Base-by-base conservation (phyloP, 2,888 invertebrate genomes). In the Corythucha ciliata region DNA sequence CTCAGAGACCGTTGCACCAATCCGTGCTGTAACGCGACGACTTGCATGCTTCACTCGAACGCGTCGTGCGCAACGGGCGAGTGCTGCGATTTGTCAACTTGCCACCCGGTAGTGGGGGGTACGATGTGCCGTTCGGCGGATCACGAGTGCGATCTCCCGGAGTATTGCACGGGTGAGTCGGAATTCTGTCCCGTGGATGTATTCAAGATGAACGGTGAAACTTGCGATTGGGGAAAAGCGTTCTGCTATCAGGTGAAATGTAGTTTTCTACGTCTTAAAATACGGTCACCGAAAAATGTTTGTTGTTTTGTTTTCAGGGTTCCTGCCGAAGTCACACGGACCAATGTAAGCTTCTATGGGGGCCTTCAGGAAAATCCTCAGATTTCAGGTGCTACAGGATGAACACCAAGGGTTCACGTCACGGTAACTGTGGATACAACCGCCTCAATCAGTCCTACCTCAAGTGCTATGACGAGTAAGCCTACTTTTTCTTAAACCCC, bases 11-110 rank as follows among this genome's bases (percentile, higher is more conserved):
- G 76, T 69, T 93, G 87, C 73, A 79, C 80, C 64, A 91, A 81
- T 69, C 77, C 79, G 7, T 93, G 92, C 65, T 93, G 92, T 65
- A 79, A 84, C 69, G 81, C 89, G 0, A 72, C 76, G 22, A 83
- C 85, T 4, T 98, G 98, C 70, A 85, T 81, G 78, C 71, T 98
- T 57, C 77, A 82, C 59, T 61, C 72, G 39, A 92, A 92, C 68
- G 93, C 97, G 2, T 84, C 86, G n/a, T 97, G 97, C 71, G 96
- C 92, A 0, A 88, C 89, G 0, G 98, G 98, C 5, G 80, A 80
- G 61, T 98, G 97, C 70, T 97, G 97, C 69, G 90, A 97, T 68
- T 69, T 85, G 44, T 71, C 73, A 66, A 83, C 79, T 0, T 86
- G 86, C 61, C 74, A 81, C 60, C 82, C 85, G 0, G 85, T 80